phyloP scores from a whole-genome alignment of 2,888 invertebrate genomes.

The Dicranocentrus wangi region DNA sequence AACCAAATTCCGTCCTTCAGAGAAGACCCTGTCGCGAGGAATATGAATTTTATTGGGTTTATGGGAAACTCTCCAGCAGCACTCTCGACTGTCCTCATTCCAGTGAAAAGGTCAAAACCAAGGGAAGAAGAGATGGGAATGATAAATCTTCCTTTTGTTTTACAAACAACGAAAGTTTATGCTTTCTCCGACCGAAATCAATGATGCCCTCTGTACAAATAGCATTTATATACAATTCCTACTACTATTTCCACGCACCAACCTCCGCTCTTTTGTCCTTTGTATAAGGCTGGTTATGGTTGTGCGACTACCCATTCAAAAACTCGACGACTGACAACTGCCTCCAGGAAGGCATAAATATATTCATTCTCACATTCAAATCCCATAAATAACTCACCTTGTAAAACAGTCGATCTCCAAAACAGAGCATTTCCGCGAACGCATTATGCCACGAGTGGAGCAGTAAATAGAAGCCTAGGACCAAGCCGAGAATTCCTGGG shows the following conservation, averaged over 20 bases:
- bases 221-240: too few species aligned
- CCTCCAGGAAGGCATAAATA: too few species aligned
- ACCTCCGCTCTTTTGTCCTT: too few species aligned
- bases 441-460: conserved; percentile 94
- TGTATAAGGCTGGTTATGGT: too few species aligned
- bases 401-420: conserved; percentile 90
- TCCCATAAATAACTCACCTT: conserved; percentile 76
- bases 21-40: conserved; percentile 1
- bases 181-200: too few species aligned
- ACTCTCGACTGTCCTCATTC: neutral
- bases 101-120: neutral
- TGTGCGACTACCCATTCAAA: too few species aligned
- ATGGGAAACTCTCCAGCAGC: conserved; percentile 10
- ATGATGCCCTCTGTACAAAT: too few species aligned
- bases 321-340: too few species aligned
- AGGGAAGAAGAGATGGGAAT: neutral
- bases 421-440: conserved; percentile 89
- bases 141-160: conserved; percentile 10
- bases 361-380: neutral
- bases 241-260: too few species aligned
- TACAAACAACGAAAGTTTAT: neutral
- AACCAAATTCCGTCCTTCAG: conserved; percentile 13
- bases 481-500: conserved; percentile 82
- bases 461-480: conserved; percentile 88
- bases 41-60: conserved; percentile 19